Evolutionary conservation across 1,140 invertebrate genomes (phyloP).

Genomic region (Megalopta genalis): DNA sequence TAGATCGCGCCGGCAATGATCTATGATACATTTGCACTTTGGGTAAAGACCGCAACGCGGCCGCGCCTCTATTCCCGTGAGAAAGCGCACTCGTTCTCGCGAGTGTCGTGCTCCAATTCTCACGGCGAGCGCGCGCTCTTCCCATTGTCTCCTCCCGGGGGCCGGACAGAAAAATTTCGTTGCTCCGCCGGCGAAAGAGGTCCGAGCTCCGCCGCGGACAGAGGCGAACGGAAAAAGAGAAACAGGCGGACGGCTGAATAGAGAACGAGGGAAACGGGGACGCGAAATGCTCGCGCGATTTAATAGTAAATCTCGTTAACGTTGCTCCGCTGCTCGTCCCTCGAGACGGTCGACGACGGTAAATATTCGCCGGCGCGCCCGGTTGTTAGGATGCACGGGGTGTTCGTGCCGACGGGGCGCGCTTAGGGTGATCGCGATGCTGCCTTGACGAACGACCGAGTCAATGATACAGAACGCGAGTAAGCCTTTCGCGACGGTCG

Average conservation of each 20-base stretch:
- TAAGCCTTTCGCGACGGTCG: no score
- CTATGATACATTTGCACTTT: conserved; percentile 21
- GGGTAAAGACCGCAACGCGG: conserved; percentile 34
- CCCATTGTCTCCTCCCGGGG: conserved; percentile 3
- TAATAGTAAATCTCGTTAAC: conserved; percentile 13
- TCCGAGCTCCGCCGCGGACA: not conserved
- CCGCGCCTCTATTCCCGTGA: conserved; percentile 38
- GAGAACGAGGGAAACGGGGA: not conserved
- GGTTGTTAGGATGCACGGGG: no score
- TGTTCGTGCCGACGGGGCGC: no score
- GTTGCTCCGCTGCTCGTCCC: not conserved
- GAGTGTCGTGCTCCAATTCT: conserved; percentile 30
- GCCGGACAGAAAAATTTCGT: conserved; percentile 1
- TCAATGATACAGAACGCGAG: no score
- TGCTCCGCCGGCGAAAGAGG: not conserved
- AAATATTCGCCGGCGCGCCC: not conserved
- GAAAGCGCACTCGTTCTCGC: conserved; percentile 43
- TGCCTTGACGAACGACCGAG: no score
- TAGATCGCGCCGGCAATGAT: conserved; percentile 17
- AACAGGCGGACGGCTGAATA: no score
- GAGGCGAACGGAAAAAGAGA: no score
- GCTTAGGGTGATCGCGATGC: no score
- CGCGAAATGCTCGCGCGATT: not conserved
- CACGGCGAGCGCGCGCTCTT: conserved; percentile 20
- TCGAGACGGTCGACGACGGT: no score